Evolutionary conservation across 2,888 invertebrate species (phyloP).

Genomic region (Acanthoscelides obtectus): DNA sequence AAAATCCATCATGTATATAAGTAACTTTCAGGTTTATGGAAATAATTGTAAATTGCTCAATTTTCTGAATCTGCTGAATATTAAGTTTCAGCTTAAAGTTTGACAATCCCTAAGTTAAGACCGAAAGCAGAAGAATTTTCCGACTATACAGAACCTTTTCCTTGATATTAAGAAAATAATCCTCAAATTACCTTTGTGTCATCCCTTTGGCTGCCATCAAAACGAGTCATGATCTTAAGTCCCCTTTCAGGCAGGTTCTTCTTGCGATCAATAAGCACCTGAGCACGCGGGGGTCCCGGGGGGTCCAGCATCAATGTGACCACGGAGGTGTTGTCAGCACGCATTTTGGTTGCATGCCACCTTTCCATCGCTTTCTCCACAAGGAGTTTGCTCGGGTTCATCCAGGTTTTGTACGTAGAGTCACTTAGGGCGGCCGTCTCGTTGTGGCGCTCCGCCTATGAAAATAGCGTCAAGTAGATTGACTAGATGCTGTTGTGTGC

Average conservation of each 20-base stretch:
- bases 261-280: slow-evolving; percentile 51
- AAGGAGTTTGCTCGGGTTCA: slow-evolving; percentile 87
- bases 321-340: slow-evolving; percentile 95
- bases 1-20: no score
- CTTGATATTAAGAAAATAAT: no score
- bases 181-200: background rate
- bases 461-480: no score
- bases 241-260: slow-evolving; percentile 32
- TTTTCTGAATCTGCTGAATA: no score
- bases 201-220: slow-evolving; percentile 18
- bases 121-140: no score
- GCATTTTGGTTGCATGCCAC: slow-evolving; percentile 80
- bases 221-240: slow-evolving; percentile 42
- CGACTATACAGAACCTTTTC: no score
- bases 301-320: slow-evolving; percentile 90
- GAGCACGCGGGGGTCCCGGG: slow-evolving; percentile 71
- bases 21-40: no score
- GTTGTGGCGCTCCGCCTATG: slow-evolving; percentile 61
- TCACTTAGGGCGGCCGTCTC: slow-evolving; percentile 58
- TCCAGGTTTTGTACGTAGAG: slow-evolving; percentile 55
- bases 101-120: no score
- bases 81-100: no score
- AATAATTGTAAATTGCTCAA: no score
- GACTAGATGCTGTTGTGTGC: no score
- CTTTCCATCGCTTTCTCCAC: slow-evolving; percentile 76